Percentiles rank a stretch among this genome's conserved stretches.
phyloP scores from a whole-genome alignment of 2,888 invertebrate species.

The Selenia dentaria region DNA sequence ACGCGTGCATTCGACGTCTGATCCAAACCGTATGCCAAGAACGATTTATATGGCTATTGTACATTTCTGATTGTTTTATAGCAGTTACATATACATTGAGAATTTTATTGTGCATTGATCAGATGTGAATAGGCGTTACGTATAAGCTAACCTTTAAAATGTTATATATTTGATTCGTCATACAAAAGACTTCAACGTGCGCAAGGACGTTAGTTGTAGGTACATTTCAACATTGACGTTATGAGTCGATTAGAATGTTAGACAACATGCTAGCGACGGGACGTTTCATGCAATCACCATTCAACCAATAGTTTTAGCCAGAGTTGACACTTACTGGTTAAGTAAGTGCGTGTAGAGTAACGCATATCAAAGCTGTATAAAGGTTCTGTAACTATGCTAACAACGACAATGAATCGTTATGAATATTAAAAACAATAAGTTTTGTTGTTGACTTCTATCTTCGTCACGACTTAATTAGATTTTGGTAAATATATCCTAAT shows the following conservation, averaged over 20 bases:
- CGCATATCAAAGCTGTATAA: too few species aligned
- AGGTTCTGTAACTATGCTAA: too few species aligned
- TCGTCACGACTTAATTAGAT: too few species aligned
- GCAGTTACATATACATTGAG: slow-evolving; percentile 14
- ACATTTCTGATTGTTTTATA: slow-evolving; percentile 18
- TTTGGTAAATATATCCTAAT: too few species aligned
- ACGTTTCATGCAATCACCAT: too few species aligned
- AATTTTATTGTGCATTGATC: slow-evolving; percentile 13
- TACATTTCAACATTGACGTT: neutral
- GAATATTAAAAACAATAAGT: too few species aligned
- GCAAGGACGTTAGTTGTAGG: neutral
- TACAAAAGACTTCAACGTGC: slow-evolving; percentile 6
- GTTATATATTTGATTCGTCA: slow-evolving; percentile 9
- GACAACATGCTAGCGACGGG: too few species aligned
- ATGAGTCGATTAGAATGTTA: neutral
- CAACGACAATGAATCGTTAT: too few species aligned
- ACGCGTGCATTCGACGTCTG: slow-evolving; percentile 8
- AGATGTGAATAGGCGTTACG: slow-evolving; percentile 6
- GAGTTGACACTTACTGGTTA: too few species aligned
- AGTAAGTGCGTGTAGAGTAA: too few species aligned
- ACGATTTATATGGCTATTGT: slow-evolving; percentile 17
- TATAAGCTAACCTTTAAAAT: slow-evolving; percentile 12
- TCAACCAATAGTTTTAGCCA: too few species aligned
- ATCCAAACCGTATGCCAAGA: slow-evolving; percentile 11
- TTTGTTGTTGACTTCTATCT: too few species aligned